A percentile compares a stretch with the other conserved stretches of the same genome.
Conservation (phyloP, 1,140 invertebrate species). For the Scaptomyza montana region DNA sequence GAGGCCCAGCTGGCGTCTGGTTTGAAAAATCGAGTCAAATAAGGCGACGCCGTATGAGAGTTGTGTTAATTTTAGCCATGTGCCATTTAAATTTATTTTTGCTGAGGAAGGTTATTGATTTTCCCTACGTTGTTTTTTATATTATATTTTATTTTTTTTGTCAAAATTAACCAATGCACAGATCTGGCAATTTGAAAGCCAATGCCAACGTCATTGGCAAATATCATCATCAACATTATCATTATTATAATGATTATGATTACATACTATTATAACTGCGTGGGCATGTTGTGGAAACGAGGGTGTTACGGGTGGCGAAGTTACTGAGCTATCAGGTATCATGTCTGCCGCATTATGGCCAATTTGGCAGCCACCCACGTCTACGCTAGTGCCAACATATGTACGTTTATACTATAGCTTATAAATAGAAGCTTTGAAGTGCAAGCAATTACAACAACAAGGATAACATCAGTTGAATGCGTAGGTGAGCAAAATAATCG, state of each 20-base stretch:
- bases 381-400: conserved; percentile 1
- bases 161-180: conserved; percentile 38
- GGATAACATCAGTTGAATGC: conserved; percentile 36
- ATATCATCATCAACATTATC: conserved; percentile 24
- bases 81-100: conserved; percentile 29
- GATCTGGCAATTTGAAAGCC: conserved; percentile 21
- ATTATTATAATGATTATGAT: conserved; percentile 39
- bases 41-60: conserved; percentile 21
- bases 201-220: conserved; percentile 33
- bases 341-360: conserved; percentile 36
- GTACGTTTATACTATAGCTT: conserved; percentile 16
- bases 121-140: conserved; percentile 32
- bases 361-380: conserved; percentile 19
- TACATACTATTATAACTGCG: conserved; percentile 60
- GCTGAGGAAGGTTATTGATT: conserved; percentile 64
- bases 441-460: conserved; percentile 45
- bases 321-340: conserved; percentile 46
- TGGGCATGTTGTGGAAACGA: conserved; percentile 35
- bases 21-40: conserved; percentile 1
- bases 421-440: conserved; percentile 55
- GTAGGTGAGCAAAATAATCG: conserved; percentile 46
- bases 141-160: not conserved
- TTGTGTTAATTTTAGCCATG: conserved; percentile 65
- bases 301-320: not conserved
- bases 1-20: conserved; percentile 21